Conservation (phyloP, 2,113 vertebrate species). For the Alectura lathami region DNA sequence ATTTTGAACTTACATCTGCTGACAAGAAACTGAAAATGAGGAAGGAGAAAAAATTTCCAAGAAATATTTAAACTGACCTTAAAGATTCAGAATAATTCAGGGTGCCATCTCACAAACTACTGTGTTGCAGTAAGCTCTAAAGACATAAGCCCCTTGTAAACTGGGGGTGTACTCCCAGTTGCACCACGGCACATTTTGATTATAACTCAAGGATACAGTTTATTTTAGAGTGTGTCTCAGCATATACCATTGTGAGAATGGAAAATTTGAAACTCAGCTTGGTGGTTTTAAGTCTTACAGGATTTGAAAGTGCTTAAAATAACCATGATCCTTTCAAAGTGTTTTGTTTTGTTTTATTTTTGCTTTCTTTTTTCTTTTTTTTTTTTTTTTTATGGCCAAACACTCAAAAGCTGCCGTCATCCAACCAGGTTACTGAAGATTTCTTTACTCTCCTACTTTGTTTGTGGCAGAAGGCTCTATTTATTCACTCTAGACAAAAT, state of each 20-base stretch:
- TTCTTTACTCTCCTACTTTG: not conserved
- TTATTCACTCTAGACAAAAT: not conserved
- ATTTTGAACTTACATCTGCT: not conserved
- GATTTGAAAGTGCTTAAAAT: not conserved
- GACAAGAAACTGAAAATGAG: not conserved
- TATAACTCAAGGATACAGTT: not conserved
- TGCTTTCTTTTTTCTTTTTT: no score
- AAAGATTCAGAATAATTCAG: not conserved
- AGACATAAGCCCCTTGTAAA: not conserved
- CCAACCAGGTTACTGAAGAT: not conserved
- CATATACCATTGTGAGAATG: not conserved
- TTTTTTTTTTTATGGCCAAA: not conserved
- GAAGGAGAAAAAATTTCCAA: not conserved
- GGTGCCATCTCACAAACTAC: not conserved
- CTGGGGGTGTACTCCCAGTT: not conserved
- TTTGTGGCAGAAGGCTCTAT: not conserved
- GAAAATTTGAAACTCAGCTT: not conserved
- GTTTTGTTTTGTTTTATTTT: not conserved
- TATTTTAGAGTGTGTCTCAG: not conserved
- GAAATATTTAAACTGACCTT: not conserved
- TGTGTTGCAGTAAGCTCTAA: not conserved
- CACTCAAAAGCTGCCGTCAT: not conserved
- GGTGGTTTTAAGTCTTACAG: not conserved
- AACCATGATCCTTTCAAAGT: not conserved
- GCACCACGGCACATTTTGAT: not conserved